These are phyloP conservation scores for Clarias laeviceps DNA, from an alignment of 2,797 vertebrate species.

Conservation along the genomic window DNA sequence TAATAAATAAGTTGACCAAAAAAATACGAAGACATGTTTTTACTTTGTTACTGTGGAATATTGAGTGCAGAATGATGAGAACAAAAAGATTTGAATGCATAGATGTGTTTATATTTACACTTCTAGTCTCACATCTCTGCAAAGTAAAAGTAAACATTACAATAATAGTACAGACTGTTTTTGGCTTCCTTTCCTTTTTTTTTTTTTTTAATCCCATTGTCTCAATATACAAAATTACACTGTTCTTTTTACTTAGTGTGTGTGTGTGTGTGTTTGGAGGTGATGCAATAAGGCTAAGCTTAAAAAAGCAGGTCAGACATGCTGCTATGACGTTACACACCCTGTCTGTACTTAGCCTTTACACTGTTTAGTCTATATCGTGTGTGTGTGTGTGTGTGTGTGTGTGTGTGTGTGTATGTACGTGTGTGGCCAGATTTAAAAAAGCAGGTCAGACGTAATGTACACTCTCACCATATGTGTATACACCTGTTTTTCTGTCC, in stretches of 20 bases:
- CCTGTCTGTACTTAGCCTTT: conserved; percentile 25
- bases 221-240: background rate
- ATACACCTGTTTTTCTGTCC: conserved; percentile 3
- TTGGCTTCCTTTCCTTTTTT: background rate
- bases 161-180: background rate
- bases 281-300: conserved; percentile 15
- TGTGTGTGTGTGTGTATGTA: conserved; percentile 5
- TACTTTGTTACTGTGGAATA: no score
- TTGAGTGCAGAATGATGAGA: no score
- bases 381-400: background rate
- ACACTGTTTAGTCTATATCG: conserved; percentile 32
- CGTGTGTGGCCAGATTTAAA: conserved; percentile 29
- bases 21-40: no score
- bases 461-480: conserved; percentile 6
- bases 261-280: conserved; percentile 2
- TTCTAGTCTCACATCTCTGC: background rate
- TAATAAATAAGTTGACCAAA: no score
- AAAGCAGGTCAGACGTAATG: conserved; percentile 34
- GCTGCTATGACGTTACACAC: conserved; percentile 25
- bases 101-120: background rate
- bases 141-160: background rate
- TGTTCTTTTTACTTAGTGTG: background rate
- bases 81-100: no score
- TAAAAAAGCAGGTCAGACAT: conserved; percentile 38
- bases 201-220: background rate